A percentile compares a stretch with the other conserved stretches of the same genome.
Evolutionary conservation across 1,140 invertebrate species (phyloP).

Genomic region (Aphelinus atriplicis): DNA sequence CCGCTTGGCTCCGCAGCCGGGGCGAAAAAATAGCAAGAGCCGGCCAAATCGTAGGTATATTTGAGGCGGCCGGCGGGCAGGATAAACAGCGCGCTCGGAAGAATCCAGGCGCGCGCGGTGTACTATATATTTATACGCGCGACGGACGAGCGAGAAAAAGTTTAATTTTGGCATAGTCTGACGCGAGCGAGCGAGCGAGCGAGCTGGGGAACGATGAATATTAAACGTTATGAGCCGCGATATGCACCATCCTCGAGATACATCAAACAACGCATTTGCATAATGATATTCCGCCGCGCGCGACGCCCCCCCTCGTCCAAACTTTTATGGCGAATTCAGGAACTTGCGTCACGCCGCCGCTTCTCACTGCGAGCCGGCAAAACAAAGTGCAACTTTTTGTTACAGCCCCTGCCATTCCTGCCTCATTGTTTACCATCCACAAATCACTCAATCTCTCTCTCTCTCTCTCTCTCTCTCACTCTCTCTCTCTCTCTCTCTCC

Average conservation of each 20-base stretch:
- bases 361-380: not conserved
- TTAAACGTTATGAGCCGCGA: conserved; percentile 25
- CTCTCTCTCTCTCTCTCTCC: too few relatives aligned
- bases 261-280: conserved; percentile 33
- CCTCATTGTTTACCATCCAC: too few relatives aligned
- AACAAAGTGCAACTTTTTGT: too few relatives aligned
- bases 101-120: not conserved
- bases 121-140: not conserved
- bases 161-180: not conserved
- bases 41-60: too few relatives aligned
- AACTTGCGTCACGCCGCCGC: not conserved
- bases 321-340: conserved; percentile 32
- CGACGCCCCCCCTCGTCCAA: not conserved
- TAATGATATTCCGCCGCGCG: conserved; percentile 20
- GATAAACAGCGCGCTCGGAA: not conserved
- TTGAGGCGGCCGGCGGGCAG: too few relatives aligned
- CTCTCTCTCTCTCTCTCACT: too few relatives aligned
- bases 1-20: not conserved
- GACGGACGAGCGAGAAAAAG: not conserved
- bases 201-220: conserved; percentile 22
- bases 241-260: conserved; percentile 9
- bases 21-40: too few relatives aligned
- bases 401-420: too few relatives aligned
- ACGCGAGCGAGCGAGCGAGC: not conserved
- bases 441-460: too few relatives aligned